Conservation (phyloP, 2,113 vertebrate species). For the Clinocottus analis region DNA sequence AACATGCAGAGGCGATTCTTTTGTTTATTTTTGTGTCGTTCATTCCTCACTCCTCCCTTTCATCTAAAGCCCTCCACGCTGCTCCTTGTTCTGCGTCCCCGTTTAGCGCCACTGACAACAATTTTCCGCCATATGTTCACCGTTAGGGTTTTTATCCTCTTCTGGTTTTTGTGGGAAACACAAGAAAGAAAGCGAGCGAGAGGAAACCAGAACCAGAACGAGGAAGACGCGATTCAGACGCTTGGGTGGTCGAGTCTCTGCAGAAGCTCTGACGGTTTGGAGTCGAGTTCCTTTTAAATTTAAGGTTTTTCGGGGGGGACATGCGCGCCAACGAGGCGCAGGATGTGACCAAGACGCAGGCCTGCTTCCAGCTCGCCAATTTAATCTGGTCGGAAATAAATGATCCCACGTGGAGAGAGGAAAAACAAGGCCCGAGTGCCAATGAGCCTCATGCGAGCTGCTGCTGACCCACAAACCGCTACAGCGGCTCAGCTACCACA, state of each 20-base stretch:
- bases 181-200: neutral
- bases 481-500: neutral
- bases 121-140: slow-evolving; percentile 15
- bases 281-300: slow-evolving; percentile 3
- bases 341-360: neutral
- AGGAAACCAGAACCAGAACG: too few relatives aligned
- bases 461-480: slow-evolving; percentile 9
- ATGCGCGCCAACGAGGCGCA: neutral
- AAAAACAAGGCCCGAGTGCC: slow-evolving; percentile 29
- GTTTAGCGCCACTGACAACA: neutral
- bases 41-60: too few relatives aligned
- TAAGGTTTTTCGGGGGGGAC: neutral
- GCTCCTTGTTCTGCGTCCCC: neutral
- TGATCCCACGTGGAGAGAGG: neutral
- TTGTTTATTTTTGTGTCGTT: too few relatives aligned
- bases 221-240: neutral
- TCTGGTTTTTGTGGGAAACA: neutral
- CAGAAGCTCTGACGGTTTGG: neutral
- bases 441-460: slow-evolving; percentile 12
- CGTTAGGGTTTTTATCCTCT: neutral
- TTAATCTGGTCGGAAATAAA: slow-evolving; percentile 37
- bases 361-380: neutral
- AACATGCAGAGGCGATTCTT: neutral
- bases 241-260: neutral
- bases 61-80: neutral